A percentile compares a stretch with the other conserved stretches of the same genome.
Evolutionary conservation across 1,140 invertebrate genomes (phyloP).

Genomic region (Neodiprion lecontei): DNA sequence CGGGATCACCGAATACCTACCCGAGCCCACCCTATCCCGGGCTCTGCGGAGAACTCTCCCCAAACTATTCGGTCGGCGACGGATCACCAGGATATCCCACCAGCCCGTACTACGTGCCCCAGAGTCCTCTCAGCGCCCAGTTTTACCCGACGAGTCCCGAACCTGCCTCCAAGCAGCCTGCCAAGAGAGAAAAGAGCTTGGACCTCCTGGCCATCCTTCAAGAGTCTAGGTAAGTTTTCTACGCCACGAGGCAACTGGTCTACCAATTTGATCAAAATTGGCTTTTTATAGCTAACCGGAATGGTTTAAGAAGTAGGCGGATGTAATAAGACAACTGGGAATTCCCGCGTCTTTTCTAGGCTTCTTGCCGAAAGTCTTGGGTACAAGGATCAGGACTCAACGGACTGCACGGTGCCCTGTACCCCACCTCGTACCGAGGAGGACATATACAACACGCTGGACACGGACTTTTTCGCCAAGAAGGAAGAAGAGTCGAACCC

Average conservation of each 20-base stretch:
- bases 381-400: slow-evolving; percentile 55
- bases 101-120: slow-evolving; percentile 63
- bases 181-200: slow-evolving; percentile 62
- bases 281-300: neutral
- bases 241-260: neutral
- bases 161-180: slow-evolving; percentile 44
- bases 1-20: slow-evolving; percentile 59
- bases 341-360: slow-evolving; percentile 35
- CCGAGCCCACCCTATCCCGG: slow-evolving; percentile 66
- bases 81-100: slow-evolving; percentile 68
- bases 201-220: slow-evolving; percentile 60
- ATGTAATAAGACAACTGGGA: neutral
- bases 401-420: slow-evolving; percentile 58
- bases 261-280: neutral
- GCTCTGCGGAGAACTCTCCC: slow-evolving; percentile 61
- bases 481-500: slow-evolving; percentile 47
- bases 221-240: slow-evolving; percentile 52
- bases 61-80: slow-evolving; percentile 63
- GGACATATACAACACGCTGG: slow-evolving; percentile 58
- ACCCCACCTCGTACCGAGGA: slow-evolving; percentile 57
- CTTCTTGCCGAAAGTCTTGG: slow-evolving; percentile 57
- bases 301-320: neutral
- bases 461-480: slow-evolving; percentile 57
- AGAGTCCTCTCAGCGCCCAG: slow-evolving; percentile 60
- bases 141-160: slow-evolving; percentile 64